Conservation (phyloP, 2,888 invertebrate genomes). For the Silvanus unidentatus region DNA sequence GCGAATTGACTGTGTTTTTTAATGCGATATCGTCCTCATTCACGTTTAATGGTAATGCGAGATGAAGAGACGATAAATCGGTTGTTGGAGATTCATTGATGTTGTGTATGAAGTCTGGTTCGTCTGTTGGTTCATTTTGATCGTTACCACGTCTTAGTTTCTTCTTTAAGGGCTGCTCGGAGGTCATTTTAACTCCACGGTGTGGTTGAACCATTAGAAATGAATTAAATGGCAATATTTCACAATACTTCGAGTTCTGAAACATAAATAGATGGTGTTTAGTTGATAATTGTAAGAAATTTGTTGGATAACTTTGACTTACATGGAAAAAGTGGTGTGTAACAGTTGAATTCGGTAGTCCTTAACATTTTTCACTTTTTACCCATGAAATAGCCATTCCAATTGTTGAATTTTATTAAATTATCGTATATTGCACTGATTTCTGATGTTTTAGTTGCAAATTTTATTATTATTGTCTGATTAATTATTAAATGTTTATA, state of each 20-base stretch:
- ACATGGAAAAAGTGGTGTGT: constrained; percentile 15
- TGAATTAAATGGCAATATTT: neutral
- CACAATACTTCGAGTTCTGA: too few relatives aligned
- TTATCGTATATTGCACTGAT: neutral
- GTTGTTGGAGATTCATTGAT: constrained; percentile 42
- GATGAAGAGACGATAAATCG: constrained; percentile 37
- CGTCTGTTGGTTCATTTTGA: constrained; percentile 53
- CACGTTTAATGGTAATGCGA: constrained; percentile 34
- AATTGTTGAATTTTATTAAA: neutral
- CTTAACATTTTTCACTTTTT: constrained; percentile 18
- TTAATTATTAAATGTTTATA: constrained; percentile 15
- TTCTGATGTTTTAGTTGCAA: neutral
- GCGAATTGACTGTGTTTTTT: constrained; percentile 32
- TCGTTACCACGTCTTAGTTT: constrained; percentile 64
- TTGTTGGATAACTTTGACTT: too few relatives aligned
- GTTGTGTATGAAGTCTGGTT: constrained; percentile 52
- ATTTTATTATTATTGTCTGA: neutral
- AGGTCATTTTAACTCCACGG: constrained; percentile 58
- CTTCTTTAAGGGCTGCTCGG: constrained; percentile 80
- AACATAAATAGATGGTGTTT: too few relatives aligned
- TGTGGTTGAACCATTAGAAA: constrained; percentile 61
- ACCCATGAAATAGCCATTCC: neutral
- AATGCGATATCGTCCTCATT: constrained; percentile 39
- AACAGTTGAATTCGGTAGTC: constrained; percentile 33
- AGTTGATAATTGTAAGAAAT: too few relatives aligned